Evolutionary conservation across 1,140 invertebrate species (phyloP).

Genomic region (Hyphantria cunea): DNA sequence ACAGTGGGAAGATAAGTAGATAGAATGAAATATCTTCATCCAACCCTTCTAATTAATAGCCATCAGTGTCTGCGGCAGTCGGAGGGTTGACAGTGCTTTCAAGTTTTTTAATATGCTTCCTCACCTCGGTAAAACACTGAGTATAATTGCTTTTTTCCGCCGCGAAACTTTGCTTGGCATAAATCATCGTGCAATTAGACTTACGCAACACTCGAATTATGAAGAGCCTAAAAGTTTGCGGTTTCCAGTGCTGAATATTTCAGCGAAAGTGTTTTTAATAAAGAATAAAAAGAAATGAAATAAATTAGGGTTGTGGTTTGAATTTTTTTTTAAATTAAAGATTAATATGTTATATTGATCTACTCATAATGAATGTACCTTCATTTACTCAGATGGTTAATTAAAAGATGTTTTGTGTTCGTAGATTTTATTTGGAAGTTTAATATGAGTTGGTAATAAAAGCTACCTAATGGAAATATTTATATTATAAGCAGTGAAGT

Average conservation of each 20-base stretch:
- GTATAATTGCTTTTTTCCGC: slow-evolving; percentile 77
- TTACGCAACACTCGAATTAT: slow-evolving; percentile 5
- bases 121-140: slow-evolving; percentile 76
- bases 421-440: no score
- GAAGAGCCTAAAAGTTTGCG: slow-evolving; percentile 3
- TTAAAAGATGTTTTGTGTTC: no score
- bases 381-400: not conserved
- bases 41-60: slow-evolving; percentile 81
- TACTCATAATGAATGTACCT: not conserved
- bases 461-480: no score
- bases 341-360: not conserved
- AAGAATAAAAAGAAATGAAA: slow-evolving; percentile 3
- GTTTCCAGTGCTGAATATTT: slow-evolving; percentile 1
- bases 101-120: slow-evolving; percentile 81
- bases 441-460: no score
- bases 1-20: slow-evolving; percentile 50
- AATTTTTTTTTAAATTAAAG: no score
- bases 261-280: not conserved
- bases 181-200: slow-evolving; percentile 15
- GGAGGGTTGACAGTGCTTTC: slow-evolving; percentile 73
- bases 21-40: slow-evolving; percentile 77
- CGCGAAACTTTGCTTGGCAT: slow-evolving; percentile 51
- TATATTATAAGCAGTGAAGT: no score
- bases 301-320: not conserved
- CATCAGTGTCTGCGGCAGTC: slow-evolving; percentile 78